Base-by-base conservation (phyloP, 2,113 vertebrate species). In the Conger conger region DNA sequence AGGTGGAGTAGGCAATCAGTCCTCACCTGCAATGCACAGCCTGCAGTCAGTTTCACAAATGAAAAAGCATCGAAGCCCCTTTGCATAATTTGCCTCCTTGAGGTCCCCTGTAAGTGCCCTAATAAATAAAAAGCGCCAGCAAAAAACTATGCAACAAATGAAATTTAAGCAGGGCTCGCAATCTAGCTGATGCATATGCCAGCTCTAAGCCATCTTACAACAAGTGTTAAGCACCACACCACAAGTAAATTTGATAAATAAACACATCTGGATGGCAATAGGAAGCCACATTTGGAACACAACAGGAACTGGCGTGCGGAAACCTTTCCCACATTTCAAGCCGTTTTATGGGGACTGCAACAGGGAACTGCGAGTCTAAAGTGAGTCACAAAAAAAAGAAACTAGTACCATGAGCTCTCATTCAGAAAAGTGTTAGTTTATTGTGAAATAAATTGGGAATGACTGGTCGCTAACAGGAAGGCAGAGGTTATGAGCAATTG, bases 21-120 rank as follows among this genome's bases (percentile, higher is more conserved):
- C 68, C 15, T 8, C 77, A 79, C 77, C 77, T 79, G 38, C 36
- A 20, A 15, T 20, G 17, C 33, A 37, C 15, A n/a, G 20, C 79
- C 79, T 27, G 30, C 33, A 80, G 79, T 45, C 38, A n/a, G 20
- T n/a, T 50, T 45, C 38, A 42, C 79, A 80, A 80, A 80, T 80
- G 37, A 80, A 45, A 73, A 33, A 45, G 3, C 35, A 4, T n/a
- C 50, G 77, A 79, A 40, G 38, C 35, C 38, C 27, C 77, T 79
- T 30, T 80, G 27, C 38, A 45, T 80, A 80, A 80, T 80, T 17
- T n/a, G 27, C 15, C 42, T 45, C 79, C 40, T 80, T 50, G 20
- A 37, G 13, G 23, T n/a, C 38, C n/a, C n/a, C 38, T n/a, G 18
- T 45, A 73, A 73, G 37, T 23, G 18, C 23, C 38, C 79, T 13